These are phyloP conservation scores for Apus apus DNA, from an alignment of 2,113 vertebrate genomes.

Conservation along the genomic window DNA sequence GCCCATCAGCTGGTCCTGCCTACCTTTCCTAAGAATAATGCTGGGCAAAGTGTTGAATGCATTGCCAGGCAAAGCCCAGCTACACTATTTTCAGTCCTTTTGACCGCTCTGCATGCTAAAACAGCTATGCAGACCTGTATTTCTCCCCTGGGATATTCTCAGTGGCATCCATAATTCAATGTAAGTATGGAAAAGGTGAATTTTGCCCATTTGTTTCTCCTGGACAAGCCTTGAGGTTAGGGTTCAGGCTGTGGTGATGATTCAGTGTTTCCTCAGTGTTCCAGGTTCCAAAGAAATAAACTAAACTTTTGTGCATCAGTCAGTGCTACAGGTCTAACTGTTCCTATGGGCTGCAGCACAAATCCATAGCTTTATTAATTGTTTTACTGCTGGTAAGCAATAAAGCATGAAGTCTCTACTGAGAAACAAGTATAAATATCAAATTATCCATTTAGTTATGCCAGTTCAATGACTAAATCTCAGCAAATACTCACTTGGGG, in stretches of 20 bases:
- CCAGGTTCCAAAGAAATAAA: not conserved
- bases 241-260: not conserved
- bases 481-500: conserved; percentile 16
- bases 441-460: not conserved
- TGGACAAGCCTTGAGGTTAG: not conserved
- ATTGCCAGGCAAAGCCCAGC: not conserved
- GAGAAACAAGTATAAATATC: not conserved
- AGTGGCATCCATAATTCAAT: not conserved
- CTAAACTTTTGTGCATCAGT: not conserved
- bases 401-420: not conserved
- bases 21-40: not conserved
- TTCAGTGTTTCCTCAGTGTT: not conserved
- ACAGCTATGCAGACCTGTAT: not conserved
- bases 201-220: not conserved
- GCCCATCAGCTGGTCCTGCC: not conserved
- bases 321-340: not conserved
- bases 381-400: not conserved
- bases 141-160: not conserved
- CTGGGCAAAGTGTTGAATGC: not conserved
- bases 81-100: not conserved
- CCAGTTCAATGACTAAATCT: not conserved
- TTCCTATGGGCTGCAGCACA: not conserved
- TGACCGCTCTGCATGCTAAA: not conserved
- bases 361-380: not conserved
- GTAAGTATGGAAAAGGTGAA: not conserved